Evolutionary conservation across 2,888 invertebrate genomes (phyloP).

Genomic region (Dryobotodes eremita): DNA sequence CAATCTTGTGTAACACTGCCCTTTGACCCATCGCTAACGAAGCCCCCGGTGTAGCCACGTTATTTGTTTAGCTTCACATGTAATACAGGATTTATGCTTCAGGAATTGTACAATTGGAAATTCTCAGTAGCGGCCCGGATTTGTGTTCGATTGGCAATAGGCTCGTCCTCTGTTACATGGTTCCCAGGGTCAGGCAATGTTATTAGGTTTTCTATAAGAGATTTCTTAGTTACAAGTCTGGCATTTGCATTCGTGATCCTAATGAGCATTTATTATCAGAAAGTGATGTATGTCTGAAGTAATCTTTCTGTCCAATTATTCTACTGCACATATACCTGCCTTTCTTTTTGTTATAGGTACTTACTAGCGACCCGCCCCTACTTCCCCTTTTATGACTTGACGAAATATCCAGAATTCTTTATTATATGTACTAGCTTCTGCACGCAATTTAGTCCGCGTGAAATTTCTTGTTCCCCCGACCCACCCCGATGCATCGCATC

Average conservation of each 20-base stretch:
- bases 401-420: neutral
- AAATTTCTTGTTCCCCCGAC: too few species aligned
- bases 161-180: neutral
- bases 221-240: neutral
- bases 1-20: conserved; percentile 58
- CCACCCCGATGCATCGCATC: too few species aligned
- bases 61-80: conserved; percentile 57
- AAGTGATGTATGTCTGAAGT: neutral
- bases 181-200: too few species aligned
- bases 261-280: neutral
- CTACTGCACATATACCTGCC: neutral
- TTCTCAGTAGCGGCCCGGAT: neutral
- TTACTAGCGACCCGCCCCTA: neutral
- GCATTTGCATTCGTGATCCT: neutral
- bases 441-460: too few species aligned
- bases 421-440: too few species aligned
- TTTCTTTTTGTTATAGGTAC: neutral
- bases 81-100: conserved; percentile 54
- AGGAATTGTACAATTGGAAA: conserved; percentile 32
- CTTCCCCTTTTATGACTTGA: too few species aligned
- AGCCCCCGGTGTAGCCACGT: conserved; percentile 53
- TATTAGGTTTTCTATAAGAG: neutral
- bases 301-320: neutral
- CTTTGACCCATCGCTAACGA: conserved; percentile 66
- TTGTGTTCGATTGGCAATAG: conserved; percentile 33